phyloP scores from a whole-genome alignment of 1,140 invertebrate genomes.

The Zaprionus gabonicus region DNA sequence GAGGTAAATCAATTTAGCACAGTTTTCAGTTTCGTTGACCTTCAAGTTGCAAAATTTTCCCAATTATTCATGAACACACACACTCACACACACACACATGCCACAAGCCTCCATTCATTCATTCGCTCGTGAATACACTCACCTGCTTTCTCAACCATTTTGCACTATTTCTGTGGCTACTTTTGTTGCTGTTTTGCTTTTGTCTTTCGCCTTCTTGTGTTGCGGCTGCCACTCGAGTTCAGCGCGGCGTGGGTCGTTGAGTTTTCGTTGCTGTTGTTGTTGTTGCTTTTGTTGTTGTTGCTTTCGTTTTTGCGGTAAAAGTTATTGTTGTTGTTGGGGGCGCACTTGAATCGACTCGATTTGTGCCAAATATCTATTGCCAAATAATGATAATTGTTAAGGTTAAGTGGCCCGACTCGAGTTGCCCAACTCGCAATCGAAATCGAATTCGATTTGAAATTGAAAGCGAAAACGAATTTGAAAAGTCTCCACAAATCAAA shows the following conservation, averaged over 20 bases:
- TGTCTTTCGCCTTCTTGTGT: slow-evolving; percentile 29
- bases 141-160: slow-evolving; percentile 82
- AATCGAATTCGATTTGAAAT: slow-evolving; percentile 37
- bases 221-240: slow-evolving; percentile 64
- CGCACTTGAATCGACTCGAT: slow-evolving; percentile 59
- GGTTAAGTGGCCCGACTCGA: slow-evolving; percentile 70
- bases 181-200: slow-evolving; percentile 19
- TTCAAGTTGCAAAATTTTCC: slow-evolving; percentile 34
- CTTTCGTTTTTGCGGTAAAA: slow-evolving; percentile 58
- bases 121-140: slow-evolving; percentile 45
- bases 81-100: not conserved
- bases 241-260: slow-evolving; percentile 63
- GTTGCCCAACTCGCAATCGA: slow-evolving; percentile 66
- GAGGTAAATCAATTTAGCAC: slow-evolving; percentile 32
- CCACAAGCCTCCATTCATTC: not conserved
- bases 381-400: slow-evolving; percentile 78
- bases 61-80: slow-evolving; percentile 11
- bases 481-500: slow-evolving; percentile 2
- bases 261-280: slow-evolving; percentile 17
- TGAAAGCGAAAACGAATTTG: slow-evolving; percentile 21
- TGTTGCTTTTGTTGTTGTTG: slow-evolving; percentile 30
- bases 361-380: slow-evolving; percentile 72
- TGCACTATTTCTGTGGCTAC: slow-evolving; percentile 44
- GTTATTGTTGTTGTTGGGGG: slow-evolving; percentile 34
- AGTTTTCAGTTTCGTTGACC: slow-evolving; percentile 53